phyloP scores from a whole-genome alignment of 2,797 vertebrate species.

The Enteromius treurensis region DNA sequence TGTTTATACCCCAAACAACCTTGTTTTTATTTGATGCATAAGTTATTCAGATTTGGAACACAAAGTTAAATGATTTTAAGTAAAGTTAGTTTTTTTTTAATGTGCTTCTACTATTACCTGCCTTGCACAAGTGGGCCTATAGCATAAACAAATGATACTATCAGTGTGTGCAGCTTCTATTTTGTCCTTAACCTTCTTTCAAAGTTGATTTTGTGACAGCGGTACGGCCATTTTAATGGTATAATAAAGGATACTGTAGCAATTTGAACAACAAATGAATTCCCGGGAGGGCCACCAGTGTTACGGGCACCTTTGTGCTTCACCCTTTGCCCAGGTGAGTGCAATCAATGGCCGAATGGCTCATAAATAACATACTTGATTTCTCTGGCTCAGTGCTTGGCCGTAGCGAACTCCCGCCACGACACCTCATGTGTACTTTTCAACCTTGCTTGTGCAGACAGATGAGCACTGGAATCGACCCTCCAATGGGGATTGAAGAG shows the following conservation, averaged over 20 bases:
- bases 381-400: slow-evolving; percentile 30
- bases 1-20: background rate
- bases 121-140: background rate
- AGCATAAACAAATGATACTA: background rate
- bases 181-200: slow-evolving; percentile 24
- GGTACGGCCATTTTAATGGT: slow-evolving; percentile 18
- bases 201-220: slow-evolving; percentile 20
- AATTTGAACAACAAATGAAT: slow-evolving; percentile 7
- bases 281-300: slow-evolving; percentile 5
- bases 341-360: slow-evolving; percentile 49
- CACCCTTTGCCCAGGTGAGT: slow-evolving; percentile 42
- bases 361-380: slow-evolving; percentile 58
- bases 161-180: too few relatives aligned
- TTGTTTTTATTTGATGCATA: background rate
- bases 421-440: slow-evolving; percentile 54
- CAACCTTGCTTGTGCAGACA: slow-evolving; percentile 59
- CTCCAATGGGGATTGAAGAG: slow-evolving; percentile 51
- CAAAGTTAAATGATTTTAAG: background rate
- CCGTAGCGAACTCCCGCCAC: slow-evolving; percentile 25
- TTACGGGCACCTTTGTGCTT: slow-evolving; percentile 28
- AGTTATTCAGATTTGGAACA: background rate
- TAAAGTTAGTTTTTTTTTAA: background rate
- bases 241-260: slow-evolving; percentile 9
- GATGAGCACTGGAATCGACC: slow-evolving; percentile 47
- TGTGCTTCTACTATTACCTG: background rate